Evolutionary conservation across 2,113 vertebrate genomes (phyloP).

Genomic region (Glaucidium brasilianum): DNA sequence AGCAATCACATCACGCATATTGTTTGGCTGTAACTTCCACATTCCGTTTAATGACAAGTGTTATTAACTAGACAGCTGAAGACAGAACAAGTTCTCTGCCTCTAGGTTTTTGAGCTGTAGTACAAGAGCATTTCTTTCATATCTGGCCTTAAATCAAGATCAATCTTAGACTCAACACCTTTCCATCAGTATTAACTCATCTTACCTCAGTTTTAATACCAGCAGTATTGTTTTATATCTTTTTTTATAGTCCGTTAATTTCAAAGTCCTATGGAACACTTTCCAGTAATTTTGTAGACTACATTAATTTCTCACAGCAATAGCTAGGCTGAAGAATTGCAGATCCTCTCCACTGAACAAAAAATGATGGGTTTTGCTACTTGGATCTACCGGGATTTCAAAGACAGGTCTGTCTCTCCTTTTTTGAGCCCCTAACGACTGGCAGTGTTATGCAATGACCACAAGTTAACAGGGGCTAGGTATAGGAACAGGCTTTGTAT

Average conservation of each 20-base stretch:
- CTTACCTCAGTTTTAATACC: slow-evolving; percentile 55
- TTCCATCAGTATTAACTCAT: slow-evolving; percentile 52
- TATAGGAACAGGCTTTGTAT: background rate
- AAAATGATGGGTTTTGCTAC: slow-evolving; percentile 2
- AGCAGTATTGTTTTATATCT: slow-evolving; percentile 63
- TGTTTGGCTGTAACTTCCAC: slow-evolving; percentile 64
- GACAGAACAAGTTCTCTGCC: slow-evolving; percentile 43
- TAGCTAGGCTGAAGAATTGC: slow-evolving; percentile 8
- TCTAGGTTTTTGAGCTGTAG: slow-evolving; percentile 37
- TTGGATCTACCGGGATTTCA: background rate
- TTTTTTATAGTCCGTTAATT: slow-evolving; percentile 68
- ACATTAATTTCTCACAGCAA: slow-evolving; percentile 52
- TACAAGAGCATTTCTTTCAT: slow-evolving; percentile 22
- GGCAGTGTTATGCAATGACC: background rate
- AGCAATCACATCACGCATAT: slow-evolving; percentile 47
- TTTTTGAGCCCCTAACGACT: background rate
- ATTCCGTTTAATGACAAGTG: slow-evolving; percentile 65
- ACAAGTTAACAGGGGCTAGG: background rate
- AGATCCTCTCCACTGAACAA: slow-evolving; percentile 32
- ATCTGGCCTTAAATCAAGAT: slow-evolving; percentile 63
- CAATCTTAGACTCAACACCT: slow-evolving; percentile 41
- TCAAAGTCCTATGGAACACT: slow-evolving; percentile 54
- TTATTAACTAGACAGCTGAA: slow-evolving; percentile 68
- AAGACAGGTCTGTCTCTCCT: background rate
- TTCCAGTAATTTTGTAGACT: slow-evolving; percentile 63